phyloP scores from a whole-genome alignment of 2,888 invertebrate species.

The Leucoptera coffeella region DNA sequence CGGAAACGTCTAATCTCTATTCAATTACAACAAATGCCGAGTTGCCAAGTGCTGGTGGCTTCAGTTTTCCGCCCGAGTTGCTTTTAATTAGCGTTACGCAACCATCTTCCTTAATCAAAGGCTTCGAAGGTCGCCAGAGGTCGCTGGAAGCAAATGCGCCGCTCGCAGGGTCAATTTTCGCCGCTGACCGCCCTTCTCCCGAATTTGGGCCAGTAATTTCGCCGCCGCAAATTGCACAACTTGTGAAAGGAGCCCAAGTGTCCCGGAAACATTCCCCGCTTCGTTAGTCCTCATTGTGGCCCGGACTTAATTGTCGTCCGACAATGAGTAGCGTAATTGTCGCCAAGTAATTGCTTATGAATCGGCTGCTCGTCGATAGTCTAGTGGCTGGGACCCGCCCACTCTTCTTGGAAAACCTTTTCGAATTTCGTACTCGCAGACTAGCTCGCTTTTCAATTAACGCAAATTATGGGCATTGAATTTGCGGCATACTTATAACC shows the following conservation, averaged over 20 bases:
- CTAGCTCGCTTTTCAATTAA: no score
- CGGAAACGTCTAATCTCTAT: no score
- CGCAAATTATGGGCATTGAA: no score
- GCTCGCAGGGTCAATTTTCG: slow-evolving; percentile 20
- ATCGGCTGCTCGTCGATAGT: slow-evolving; percentile 12
- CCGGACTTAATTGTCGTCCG: slow-evolving; percentile 29
- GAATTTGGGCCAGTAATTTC: slow-evolving; percentile 31
- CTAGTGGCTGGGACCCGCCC: no score
- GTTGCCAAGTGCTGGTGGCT: neutral
- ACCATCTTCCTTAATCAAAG: slow-evolving; percentile 5
- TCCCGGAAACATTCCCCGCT: slow-evolving; percentile 39
- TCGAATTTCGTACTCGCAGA: no score
- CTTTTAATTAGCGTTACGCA: slow-evolving; percentile 3
- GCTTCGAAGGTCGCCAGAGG: slow-evolving; percentile 10
- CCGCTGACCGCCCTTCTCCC: slow-evolving; percentile 15
- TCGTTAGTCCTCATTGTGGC: slow-evolving; percentile 46
- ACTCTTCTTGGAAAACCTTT: no score
- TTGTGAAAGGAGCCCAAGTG: slow-evolving; percentile 32
- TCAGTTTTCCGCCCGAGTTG: slow-evolving; percentile 1
- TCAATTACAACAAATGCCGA: no score
- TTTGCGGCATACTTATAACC: no score
- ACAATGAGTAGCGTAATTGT: slow-evolving; percentile 44
- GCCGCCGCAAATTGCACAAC: slow-evolving; percentile 44
- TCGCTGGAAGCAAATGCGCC: slow-evolving; percentile 14
- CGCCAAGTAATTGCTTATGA: slow-evolving; percentile 35